A percentile compares a stretch with the other conserved stretches of the same genome.
These are phyloP conservation scores for Lysandra bellargus DNA, from an alignment of 2,888 invertebrate genomes.

Conservation along the genomic window DNA sequence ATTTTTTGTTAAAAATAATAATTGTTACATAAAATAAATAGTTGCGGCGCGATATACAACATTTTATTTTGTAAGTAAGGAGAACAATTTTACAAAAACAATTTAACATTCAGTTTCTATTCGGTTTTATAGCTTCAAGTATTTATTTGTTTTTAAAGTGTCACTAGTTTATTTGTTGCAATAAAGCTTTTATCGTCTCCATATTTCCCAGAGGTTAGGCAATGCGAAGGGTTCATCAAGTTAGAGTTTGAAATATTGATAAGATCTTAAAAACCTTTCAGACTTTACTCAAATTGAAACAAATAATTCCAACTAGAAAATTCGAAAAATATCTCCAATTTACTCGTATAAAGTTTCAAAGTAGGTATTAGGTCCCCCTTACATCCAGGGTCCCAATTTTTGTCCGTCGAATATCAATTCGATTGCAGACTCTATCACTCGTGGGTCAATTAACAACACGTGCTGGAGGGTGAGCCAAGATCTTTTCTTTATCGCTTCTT, in stretches of 20 bases:
- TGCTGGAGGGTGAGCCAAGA: too few relatives aligned
- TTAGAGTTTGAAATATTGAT: not conserved
- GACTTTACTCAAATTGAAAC: slow-evolving; percentile 2
- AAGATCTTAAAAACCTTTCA: not conserved
- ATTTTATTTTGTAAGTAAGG: not conserved
- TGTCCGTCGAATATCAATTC: not conserved
- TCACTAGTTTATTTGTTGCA: not conserved
- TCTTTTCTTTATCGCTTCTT: too few relatives aligned
- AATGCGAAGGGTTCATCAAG: slow-evolving; percentile 5
- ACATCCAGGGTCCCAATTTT: not conserved
- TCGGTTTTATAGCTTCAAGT: not conserved
- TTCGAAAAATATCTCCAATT: not conserved
- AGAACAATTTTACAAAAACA: not conserved
- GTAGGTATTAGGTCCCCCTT: not conserved
- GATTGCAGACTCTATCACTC: not conserved
- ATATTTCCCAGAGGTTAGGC: not conserved
- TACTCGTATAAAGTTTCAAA: not conserved
- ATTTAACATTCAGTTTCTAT: not conserved
- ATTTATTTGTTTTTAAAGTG: not conserved
- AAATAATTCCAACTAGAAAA: not conserved
- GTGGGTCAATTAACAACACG: not conserved
- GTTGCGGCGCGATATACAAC: too few relatives aligned
- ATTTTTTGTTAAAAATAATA: too few relatives aligned
- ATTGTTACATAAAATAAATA: too few relatives aligned
- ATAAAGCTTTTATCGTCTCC: not conserved